These are phyloP conservation scores for Rhopalosiphum padi DNA, from an alignment of 1,140 invertebrate genomes.

Conservation along the genomic window DNA sequence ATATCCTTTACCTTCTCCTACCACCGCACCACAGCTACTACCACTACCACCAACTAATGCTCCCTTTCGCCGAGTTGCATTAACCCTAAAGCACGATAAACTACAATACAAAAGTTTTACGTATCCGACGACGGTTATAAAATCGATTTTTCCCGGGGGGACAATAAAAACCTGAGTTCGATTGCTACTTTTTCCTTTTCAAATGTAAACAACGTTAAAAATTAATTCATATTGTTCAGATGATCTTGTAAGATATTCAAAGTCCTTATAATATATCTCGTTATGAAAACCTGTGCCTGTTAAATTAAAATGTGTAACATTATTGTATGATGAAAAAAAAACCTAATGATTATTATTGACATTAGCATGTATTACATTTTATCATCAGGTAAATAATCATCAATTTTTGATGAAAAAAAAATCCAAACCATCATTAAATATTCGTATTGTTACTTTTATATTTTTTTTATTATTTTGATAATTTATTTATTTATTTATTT, in stretches of 20 bases:
- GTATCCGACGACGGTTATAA: constrained; percentile 26
- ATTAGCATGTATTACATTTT: background rate
- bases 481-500: background rate
- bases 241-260: background rate
- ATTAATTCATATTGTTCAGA: constrained; percentile 20
- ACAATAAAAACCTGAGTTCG: background rate
- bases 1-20: constrained; percentile 25
- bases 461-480: background rate
- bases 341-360: background rate
- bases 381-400: background rate
- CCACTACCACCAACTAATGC: background rate
- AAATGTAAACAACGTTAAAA: constrained; percentile 41
- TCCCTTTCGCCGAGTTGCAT: constrained; percentile 11
- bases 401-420: background rate
- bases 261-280: background rate
- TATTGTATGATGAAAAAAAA: background rate
- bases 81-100: constrained; percentile 38
- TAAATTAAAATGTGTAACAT: background rate
- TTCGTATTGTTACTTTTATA: background rate
- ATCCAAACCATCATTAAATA: background rate
- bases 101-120: constrained; percentile 41
- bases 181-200: constrained; percentile 24
- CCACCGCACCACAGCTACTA: background rate
- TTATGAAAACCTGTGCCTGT: background rate
- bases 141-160: constrained; percentile 35